Percentiles rank a stretch among this genome's conserved stretches.
phyloP scores from a whole-genome alignment of 1,140 invertebrate genomes.

The Apis laboriosa region DNA sequence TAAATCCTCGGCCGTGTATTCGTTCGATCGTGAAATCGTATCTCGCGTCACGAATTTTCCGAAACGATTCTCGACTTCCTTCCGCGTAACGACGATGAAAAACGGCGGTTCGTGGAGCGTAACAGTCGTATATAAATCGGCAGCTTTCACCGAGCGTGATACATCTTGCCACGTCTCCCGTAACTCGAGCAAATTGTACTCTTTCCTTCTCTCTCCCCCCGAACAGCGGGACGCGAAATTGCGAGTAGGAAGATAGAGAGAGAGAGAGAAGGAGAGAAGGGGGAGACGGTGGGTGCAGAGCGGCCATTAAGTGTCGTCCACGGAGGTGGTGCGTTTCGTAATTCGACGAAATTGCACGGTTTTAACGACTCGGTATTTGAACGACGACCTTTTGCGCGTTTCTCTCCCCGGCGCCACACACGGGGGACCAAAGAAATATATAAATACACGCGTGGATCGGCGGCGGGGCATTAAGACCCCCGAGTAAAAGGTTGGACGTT shows the following conservation, averaged over 20 bases:
- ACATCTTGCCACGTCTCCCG: conserved; percentile 16
- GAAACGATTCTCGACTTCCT: no score
- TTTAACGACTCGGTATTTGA: conserved; percentile 55
- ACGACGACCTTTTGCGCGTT: conserved; percentile 29
- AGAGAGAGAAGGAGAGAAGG: conserved; percentile 1
- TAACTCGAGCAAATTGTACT: conserved; percentile 57
- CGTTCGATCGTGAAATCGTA: no score
- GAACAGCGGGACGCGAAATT: conserved; percentile 33
- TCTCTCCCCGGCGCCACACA: conserved; percentile 13
- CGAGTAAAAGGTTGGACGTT: conserved; percentile 38
- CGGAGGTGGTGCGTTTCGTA: conserved; percentile 48
- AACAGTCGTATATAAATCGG: conserved; percentile 54
- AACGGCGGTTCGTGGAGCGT: not conserved
- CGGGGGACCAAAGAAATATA: no score
- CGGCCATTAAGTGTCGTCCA: conserved; percentile 53
- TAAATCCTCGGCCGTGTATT: no score
- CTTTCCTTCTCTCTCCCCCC: not conserved
- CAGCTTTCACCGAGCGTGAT: conserved; percentile 53
- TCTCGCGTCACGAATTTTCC: no score
- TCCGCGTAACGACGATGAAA: not conserved
- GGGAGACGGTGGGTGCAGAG: not conserved
- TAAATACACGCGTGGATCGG: not conserved
- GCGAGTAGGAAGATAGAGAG: not conserved
- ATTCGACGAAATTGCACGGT: conserved; percentile 61
- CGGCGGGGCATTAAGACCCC: conserved; percentile 41